These are phyloP conservation scores for Campaea margaritaria DNA, from an alignment of 2,888 invertebrate species.

Conservation along the genomic window DNA sequence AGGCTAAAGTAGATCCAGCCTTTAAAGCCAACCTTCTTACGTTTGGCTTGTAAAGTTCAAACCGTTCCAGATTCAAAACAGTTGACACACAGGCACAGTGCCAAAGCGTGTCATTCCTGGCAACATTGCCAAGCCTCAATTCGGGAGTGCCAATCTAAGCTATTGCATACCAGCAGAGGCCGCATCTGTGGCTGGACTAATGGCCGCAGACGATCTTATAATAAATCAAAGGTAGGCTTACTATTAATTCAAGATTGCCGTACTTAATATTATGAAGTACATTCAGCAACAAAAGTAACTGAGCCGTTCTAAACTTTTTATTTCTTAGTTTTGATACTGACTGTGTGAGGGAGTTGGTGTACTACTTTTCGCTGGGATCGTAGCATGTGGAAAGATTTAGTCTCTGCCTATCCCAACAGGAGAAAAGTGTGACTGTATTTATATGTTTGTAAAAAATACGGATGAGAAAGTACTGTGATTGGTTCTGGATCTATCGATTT, in stretches of 20 bases:
- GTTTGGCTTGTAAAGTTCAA: conserved; percentile 27
- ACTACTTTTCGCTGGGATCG: too few species aligned
- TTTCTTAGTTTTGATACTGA: too few species aligned
- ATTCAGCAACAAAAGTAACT: too few species aligned
- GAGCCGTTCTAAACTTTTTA: too few species aligned
- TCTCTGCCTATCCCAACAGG: too few species aligned
- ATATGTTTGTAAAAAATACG: too few species aligned
- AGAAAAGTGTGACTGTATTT: too few species aligned
- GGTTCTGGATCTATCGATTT: too few species aligned
- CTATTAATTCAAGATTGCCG: background rate
- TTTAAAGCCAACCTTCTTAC: conserved; percentile 12
- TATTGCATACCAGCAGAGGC: conserved; percentile 14
- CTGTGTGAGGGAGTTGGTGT: too few species aligned
- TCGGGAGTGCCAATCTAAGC: conserved; percentile 35
- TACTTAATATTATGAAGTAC: background rate
- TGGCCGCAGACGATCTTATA: background rate
- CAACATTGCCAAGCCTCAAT: conserved; percentile 30
- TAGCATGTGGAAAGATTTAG: too few species aligned
- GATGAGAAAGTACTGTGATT: too few species aligned
- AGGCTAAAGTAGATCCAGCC: conserved; percentile 1
- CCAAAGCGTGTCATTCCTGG: conserved; percentile 32
- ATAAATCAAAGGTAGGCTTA: background rate
- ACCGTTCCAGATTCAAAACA: conserved; percentile 32
- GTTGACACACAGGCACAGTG: conserved; percentile 34
- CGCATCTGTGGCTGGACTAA: conserved; percentile 28